Conservation (phyloP, 2,113 vertebrate species). For the Strix uralensis region DNA sequence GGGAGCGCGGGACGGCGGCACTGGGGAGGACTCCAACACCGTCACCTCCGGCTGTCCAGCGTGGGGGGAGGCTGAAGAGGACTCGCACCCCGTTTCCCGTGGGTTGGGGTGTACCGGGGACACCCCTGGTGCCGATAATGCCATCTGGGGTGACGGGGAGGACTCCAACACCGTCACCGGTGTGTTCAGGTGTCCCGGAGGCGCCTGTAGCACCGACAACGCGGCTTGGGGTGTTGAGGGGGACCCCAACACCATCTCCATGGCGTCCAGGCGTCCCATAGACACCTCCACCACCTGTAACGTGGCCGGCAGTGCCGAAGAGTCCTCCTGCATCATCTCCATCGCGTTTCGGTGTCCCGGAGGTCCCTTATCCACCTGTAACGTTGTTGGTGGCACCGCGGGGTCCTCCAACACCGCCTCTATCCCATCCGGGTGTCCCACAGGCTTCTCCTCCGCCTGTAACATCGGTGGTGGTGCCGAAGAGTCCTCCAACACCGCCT, state of each 20-base stretch:
- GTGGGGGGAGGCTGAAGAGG: neutral
- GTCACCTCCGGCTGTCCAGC: neutral
- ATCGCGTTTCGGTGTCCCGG: neutral
- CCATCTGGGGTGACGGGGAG: neutral
- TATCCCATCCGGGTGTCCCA: too few relatives aligned
- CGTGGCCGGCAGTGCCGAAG: accelerated
- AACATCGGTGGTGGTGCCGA: too few relatives aligned
- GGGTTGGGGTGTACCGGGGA: neutral
- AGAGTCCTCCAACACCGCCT: neutral
- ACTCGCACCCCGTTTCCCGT: neutral
- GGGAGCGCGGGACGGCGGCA: too few relatives aligned
- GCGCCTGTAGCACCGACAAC: neutral
- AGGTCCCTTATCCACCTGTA: too few relatives aligned
- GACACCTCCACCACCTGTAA: neutral
- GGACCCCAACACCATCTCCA: neutral
- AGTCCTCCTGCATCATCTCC: too few relatives aligned
- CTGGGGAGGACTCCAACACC: neutral
- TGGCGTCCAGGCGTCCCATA: accelerated
- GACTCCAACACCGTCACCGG: neutral
- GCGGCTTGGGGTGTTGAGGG: neutral
- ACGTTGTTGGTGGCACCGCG: too few relatives aligned
- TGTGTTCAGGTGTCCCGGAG: neutral
- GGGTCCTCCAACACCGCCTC: too few relatives aligned
- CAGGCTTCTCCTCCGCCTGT: neutral
- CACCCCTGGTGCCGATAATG: neutral